A percentile compares a stretch with the other conserved stretches of the same genome.
phyloP scores from a whole-genome alignment of 2,888 invertebrate species.

The Spicauda simplicius region DNA sequence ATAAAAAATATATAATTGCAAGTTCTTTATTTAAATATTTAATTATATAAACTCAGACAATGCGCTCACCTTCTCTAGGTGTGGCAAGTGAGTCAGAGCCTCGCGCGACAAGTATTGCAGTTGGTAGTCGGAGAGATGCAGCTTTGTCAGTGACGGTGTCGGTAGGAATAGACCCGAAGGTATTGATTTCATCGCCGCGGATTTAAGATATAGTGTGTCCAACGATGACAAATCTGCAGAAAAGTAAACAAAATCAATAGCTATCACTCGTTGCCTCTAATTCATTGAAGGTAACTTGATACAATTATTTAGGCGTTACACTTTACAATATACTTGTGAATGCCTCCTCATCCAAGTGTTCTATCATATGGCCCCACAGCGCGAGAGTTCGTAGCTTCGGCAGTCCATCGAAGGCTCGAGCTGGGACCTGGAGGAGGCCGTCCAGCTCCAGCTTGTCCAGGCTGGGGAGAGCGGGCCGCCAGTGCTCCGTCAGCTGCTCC shows the following conservation, averaged over 20 bases:
- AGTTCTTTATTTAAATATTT: no score
- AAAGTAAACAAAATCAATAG: neutral
- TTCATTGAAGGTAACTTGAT: no score
- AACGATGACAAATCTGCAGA: neutral
- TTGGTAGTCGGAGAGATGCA: neutral
- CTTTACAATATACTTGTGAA: neutral
- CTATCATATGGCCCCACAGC: neutral
- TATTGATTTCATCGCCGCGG: neutral
- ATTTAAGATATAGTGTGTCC: neutral
- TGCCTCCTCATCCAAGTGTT: neutral
- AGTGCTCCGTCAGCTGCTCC: neutral
- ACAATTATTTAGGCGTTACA: no score
- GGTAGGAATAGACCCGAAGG: neutral
- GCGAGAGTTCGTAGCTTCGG: neutral
- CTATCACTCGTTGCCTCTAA: no score
- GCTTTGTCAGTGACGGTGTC: neutral
- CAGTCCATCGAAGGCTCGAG: neutral
- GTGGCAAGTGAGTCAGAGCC: neutral
- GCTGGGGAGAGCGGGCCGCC: neutral
- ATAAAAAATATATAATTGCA: no score
- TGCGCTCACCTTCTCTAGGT: neutral
- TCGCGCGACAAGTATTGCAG: neutral
- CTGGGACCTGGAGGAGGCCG: neutral
- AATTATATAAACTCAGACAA: no score
- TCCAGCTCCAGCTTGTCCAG: neutral